Evolutionary conservation across 2,888 invertebrate species (phyloP).

Genomic region (Chymomyza procnemis): DNA sequence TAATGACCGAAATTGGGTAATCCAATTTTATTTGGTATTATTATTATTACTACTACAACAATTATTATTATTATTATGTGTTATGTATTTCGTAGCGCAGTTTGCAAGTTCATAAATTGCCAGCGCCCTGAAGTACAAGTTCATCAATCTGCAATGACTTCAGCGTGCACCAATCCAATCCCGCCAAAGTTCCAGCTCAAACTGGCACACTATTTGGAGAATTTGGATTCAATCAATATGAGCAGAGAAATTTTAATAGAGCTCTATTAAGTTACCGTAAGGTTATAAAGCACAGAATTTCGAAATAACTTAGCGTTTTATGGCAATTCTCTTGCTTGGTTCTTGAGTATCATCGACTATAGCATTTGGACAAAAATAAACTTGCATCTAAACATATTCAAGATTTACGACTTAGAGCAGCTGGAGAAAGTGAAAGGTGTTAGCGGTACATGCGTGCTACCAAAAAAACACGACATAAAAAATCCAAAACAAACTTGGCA

Average conservation of each 20-base stretch:
- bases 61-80: neutral
- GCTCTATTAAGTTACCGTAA: constrained; percentile 7
- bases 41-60: neutral
- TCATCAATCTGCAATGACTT: neutral
- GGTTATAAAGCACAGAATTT: constrained; percentile 11
- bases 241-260: constrained; percentile 10
- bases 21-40: constrained; percentile 10
- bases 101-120: neutral
- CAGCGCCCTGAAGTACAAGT: neutral
- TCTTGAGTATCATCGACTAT: neutral
- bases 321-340: neutral
- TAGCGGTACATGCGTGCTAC: constrained; percentile 40
- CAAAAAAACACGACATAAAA: constrained; percentile 13
- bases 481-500: neutral
- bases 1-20: constrained; percentile 23
- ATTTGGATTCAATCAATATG: constrained; percentile 37
- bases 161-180: neutral
- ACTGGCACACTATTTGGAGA: neutral
- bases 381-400: neutral
- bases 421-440: constrained; percentile 58
- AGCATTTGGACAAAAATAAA: neutral
- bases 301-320: constrained; percentile 8
- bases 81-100: neutral
- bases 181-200: neutral
- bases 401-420: constrained; percentile 2